These are phyloP conservation scores for Microcaecilia unicolor DNA, from an alignment of 2,797 vertebrate species.

Conservation along the genomic window DNA sequence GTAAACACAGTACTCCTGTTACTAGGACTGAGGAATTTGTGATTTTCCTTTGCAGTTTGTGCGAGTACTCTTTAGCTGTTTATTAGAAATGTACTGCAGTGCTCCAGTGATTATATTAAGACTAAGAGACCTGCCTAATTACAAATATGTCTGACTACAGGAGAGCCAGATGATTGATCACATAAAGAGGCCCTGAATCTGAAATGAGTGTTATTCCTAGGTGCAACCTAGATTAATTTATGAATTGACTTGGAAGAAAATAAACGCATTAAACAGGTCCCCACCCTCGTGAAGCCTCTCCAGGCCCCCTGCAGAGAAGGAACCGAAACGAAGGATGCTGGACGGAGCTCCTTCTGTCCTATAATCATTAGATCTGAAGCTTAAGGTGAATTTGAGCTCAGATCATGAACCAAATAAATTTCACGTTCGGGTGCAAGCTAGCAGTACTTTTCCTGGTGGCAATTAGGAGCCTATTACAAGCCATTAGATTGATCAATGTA, in stretches of 20 bases:
- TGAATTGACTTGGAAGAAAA: constrained; percentile 17
- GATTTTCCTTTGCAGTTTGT: no score
- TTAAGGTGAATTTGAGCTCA: constrained; percentile 37
- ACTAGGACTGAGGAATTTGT: no score
- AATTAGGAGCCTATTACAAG: constrained; percentile 97
- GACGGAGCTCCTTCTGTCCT: constrained; percentile 16
- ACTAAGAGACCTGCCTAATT: no score
- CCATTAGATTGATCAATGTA: constrained; percentile 99
- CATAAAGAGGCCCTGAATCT: constrained; percentile 20
- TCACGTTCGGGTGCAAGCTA: constrained; percentile 63
- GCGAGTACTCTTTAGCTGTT: no score
- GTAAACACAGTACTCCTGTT: no score
- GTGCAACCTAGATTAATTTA: constrained; percentile 5
- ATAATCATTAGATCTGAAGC: constrained; percentile 25
- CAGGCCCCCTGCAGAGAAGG: constrained; percentile 4
- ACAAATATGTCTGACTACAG: no score
- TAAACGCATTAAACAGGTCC: background rate
- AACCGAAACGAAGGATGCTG: background rate
- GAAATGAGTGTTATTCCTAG: constrained; percentile 24
- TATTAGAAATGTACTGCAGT: no score
- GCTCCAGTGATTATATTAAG: no score
- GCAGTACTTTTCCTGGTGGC: constrained; percentile 74
- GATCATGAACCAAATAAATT: constrained; percentile 64
- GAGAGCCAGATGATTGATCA: constrained; percentile 14
- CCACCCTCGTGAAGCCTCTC: background rate